These are phyloP conservation scores for Cetonia aurata DNA, from an alignment of 2,888 invertebrate species.

Conservation along the genomic window DNA sequence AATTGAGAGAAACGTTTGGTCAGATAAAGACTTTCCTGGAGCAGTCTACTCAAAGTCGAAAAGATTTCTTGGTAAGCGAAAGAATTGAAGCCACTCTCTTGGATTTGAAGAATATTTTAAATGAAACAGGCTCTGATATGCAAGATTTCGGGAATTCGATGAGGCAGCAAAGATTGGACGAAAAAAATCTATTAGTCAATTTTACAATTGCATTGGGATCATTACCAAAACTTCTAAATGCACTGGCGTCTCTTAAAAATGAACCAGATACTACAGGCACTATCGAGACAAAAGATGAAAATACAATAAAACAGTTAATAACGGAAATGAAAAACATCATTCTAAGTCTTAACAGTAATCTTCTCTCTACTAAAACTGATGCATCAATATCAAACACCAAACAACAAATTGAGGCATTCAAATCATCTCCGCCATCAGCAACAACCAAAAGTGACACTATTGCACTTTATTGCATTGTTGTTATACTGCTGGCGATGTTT, in stretches of 20 bases:
- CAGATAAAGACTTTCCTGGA: background rate
- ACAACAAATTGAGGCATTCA: too few relatives aligned
- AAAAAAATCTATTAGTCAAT: too few relatives aligned
- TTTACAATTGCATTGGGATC: too few relatives aligned
- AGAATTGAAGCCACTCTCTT: background rate
- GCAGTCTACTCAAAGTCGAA: background rate
- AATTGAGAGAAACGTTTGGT: conserved; percentile 9
- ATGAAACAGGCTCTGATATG: background rate
- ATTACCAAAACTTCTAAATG: too few relatives aligned
- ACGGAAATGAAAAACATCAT: too few relatives aligned
- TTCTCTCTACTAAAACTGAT: background rate
- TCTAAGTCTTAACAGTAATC: background rate
- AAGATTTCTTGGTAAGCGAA: background rate
- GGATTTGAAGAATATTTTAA: background rate
- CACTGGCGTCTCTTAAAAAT: too few relatives aligned
- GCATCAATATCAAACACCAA: background rate
- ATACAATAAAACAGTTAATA: too few relatives aligned
- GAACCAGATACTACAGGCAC: too few relatives aligned
- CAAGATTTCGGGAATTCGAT: background rate
- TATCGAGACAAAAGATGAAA: too few relatives aligned
- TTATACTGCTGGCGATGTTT: conserved; percentile 1
- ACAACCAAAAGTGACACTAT: background rate
- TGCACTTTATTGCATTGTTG: conserved; percentile 21
- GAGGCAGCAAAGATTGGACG: too few relatives aligned
- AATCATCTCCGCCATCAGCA: background rate